Evolutionary conservation across 2,888 invertebrate species (phyloP).

Genomic region (Serripes groenlandicus): DNA sequence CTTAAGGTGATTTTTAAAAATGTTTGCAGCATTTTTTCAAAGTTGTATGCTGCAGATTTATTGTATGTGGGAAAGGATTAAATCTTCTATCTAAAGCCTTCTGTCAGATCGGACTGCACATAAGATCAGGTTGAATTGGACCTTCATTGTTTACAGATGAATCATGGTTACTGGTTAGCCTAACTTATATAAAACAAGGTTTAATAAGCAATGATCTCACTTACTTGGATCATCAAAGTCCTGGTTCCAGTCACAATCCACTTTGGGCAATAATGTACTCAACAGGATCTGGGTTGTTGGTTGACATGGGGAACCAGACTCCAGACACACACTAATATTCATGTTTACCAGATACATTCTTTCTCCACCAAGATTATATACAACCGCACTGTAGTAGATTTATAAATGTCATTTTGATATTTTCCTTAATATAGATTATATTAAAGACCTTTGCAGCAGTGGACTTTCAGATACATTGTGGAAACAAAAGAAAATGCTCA

Average conservation of each 20-base stretch:
- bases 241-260: slow-evolving; percentile 56
- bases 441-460: neutral
- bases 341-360: slow-evolving; percentile 60
- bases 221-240: slow-evolving; percentile 31
- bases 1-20: too few species aligned
- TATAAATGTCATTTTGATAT: neutral
- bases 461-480: neutral
- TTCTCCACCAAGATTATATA: slow-evolving; percentile 59
- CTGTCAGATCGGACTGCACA: too few species aligned
- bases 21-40: too few species aligned
- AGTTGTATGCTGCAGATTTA: too few species aligned
- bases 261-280: slow-evolving; percentile 46
- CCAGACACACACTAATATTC: slow-evolving; percentile 67
- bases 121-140: too few species aligned
- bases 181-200: too few species aligned
- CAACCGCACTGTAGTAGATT: slow-evolving; percentile 35
- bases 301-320: slow-evolving; percentile 44
- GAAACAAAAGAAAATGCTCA: neutral
- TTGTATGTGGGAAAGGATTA: too few species aligned
- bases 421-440: neutral
- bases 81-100: too few species aligned
- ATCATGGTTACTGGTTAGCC: too few species aligned
- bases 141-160: too few species aligned
- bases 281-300: slow-evolving; percentile 25
- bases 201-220: too few species aligned